phyloP scores from a whole-genome alignment of 2,113 vertebrate species.

The Nerophis lumbriciformis region DNA sequence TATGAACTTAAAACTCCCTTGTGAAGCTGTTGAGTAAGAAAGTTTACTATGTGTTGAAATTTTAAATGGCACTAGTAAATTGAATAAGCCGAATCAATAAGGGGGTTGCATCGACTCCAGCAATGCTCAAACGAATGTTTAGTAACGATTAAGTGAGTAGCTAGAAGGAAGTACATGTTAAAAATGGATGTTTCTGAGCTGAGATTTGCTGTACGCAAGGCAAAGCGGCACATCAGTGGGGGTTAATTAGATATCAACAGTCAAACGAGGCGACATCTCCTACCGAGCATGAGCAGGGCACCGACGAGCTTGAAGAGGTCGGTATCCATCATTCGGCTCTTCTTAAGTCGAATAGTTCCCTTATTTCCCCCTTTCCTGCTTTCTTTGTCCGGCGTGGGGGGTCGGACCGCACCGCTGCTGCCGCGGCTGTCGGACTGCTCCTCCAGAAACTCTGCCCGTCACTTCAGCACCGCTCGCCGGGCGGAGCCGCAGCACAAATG shows the following conservation, averaged over 20 bases:
- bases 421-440: constrained; percentile 28
- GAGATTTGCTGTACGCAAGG: background rate
- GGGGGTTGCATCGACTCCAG: accelerated
- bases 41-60: background rate
- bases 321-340: constrained; percentile 20
- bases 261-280: constrained; percentile 27
- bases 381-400: constrained; percentile 46
- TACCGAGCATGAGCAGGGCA: constrained; percentile 43
- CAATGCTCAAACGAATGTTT: accelerated
- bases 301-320: constrained; percentile 14
- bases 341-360: background rate
- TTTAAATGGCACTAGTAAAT: accelerated
- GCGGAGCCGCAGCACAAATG: constrained; percentile 31
- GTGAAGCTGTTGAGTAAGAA: too few relatives aligned
- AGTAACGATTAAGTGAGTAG: accelerated
- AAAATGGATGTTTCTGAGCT: background rate
- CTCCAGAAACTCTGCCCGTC: constrained; percentile 38
- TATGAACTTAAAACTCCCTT: too few relatives aligned
- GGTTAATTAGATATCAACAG: constrained; percentile 40
- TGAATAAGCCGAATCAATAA: constrained; percentile 3
- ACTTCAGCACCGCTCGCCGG: constrained; percentile 23
- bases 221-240: background rate
- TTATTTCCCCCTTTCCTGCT: background rate
- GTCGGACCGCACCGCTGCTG: constrained; percentile 25
- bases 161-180: accelerated